Base-by-base conservation (phyloP, 2,113 vertebrate species). In the Pelmatolapia mariae region DNA sequence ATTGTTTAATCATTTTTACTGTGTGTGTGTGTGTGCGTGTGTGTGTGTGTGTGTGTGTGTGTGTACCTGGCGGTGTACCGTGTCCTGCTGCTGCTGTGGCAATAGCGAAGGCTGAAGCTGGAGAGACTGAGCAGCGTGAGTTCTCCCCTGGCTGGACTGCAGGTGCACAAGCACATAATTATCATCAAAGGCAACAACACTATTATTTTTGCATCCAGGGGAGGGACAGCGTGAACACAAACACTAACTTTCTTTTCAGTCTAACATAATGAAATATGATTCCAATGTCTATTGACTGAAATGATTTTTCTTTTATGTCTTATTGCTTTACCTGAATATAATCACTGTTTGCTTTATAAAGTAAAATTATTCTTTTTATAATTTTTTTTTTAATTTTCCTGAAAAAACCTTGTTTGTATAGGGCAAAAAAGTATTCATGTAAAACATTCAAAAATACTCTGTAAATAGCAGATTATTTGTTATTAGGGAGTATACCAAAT, bases 11-110 rank as follows among this genome's bases (percentile, higher is more conserved):
- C 6, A 66, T 26, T 66, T 24, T 76, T 16, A 18, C 36, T 71
- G 59, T 63, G 29, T 54, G n/a, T 54, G 52, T 54, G n/a, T 54
- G 52, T 31, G 57, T 61, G 22, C 13, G 11, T 57, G n/a, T 6
- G 53, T 24, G n/a, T 24, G 26, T 81, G 24, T 61, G 45, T 63
- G 6, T 54, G 5, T 83, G 11, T 43, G 56, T 89, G 82, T 26
- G 50, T 87, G 95, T 93, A 98, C 98, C 98, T 96, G 98, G 97
- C 1, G 98, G 97, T 87, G 98, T 97, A 79, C 98, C 97, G 0
- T 99, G 98, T 80, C 98, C 98, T 4, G 99, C 99, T 86, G 98
- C 99, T 47, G 99, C 99, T 5, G 99, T 99, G 89, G 99, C 99
- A 31, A 99, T 99, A 40, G 99, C 99, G 84, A 99, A 99, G 5